phyloP scores from a whole-genome alignment of 2,113 vertebrate species.

The Xiphophorus couchianus region DNA sequence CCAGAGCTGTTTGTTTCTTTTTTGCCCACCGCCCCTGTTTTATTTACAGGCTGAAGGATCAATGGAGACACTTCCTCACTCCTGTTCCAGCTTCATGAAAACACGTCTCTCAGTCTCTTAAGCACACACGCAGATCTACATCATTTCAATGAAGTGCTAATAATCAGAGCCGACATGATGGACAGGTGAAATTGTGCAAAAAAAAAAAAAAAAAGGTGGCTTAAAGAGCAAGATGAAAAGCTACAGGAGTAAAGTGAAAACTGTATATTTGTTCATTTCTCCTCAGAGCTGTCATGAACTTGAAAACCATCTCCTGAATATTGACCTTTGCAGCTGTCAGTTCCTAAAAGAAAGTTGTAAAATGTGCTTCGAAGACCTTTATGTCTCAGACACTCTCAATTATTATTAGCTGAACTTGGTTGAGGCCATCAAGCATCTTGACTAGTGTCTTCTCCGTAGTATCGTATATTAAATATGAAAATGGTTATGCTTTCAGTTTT shows the following conservation, averaged over 20 bases:
- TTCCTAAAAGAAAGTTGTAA: constrained; percentile 42
- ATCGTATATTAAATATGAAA: neutral
- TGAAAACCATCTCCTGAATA: constrained; percentile 51
- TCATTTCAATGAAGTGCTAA: constrained; percentile 79
- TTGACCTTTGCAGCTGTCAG: constrained; percentile 52
- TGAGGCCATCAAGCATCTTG: neutral
- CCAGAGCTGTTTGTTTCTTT: constrained; percentile 79
- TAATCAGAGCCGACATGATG: constrained; percentile 79
- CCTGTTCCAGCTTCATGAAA: constrained; percentile 79
- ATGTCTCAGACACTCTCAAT: neutral
- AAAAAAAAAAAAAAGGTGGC: constrained; percentile 34
- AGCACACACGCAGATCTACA: constrained; percentile 71
- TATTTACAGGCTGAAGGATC: constrained; percentile 79
- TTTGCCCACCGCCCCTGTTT: constrained; percentile 76
- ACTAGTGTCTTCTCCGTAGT: neutral
- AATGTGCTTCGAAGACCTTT: constrained; percentile 38
- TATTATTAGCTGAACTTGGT: constrained; percentile 10
- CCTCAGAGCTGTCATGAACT: constrained; percentile 58
- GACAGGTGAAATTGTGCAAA: constrained; percentile 82
- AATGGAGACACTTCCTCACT: constrained; percentile 76
- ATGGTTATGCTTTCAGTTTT: neutral
- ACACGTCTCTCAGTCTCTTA: constrained; percentile 69
- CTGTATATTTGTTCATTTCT: constrained; percentile 59
- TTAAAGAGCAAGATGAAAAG: constrained; percentile 39
- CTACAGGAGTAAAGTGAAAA: constrained; percentile 35